Evolutionary conservation across 2,888 invertebrate species (phyloP), one percentile per base, ranked within the genome.

Genomic region (Ceratothoa steindachneri): DNA sequence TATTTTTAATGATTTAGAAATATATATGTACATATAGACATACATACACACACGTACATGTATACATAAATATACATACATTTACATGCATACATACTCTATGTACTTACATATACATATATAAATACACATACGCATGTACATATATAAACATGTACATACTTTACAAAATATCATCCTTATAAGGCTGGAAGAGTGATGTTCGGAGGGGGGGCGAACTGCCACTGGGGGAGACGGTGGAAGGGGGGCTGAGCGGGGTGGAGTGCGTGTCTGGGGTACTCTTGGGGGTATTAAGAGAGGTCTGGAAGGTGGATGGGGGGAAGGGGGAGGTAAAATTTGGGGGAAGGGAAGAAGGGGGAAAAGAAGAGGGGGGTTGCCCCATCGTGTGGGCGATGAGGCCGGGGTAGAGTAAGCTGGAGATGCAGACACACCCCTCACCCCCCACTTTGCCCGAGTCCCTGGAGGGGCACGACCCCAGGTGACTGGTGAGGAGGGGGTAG

Each of bases 141-240:
- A 67, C 5, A 30, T 4, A 67, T 28, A 30, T 4, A 67, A 2
- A 29, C 2, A 67, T 4, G 15, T 28, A 30, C 5, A 29, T 28
- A 29, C 28, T 24, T 60, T 60, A 60, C 60, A 60, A 60, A 24
- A 60, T 24, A 60, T 74, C 71, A 31, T 74, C 74, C 4, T 70
- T 52, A 41, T 74, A 74, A n/a, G 74, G 74, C 52, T 74, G 70
- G 67, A 74, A 74, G 22, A 74, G 70, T 22, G 22, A 22, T 24
- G 60, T n/a, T 60, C 27, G n/a, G 22, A 60, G 24, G 27, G 60
- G 60, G 12, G 60, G 60, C 1, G 60, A 60, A 60, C 60, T 24
- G 27, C 27, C 24, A 12, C 22, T 60, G n/a, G 60, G 60, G 1
- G 60, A 60, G 3, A 60, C 60, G 19, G 69, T 69, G 27, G 55